These are phyloP conservation scores for Caprella mutica DNA, from an alignment of 2,888 invertebrate genomes.

Conservation along the genomic window DNA sequence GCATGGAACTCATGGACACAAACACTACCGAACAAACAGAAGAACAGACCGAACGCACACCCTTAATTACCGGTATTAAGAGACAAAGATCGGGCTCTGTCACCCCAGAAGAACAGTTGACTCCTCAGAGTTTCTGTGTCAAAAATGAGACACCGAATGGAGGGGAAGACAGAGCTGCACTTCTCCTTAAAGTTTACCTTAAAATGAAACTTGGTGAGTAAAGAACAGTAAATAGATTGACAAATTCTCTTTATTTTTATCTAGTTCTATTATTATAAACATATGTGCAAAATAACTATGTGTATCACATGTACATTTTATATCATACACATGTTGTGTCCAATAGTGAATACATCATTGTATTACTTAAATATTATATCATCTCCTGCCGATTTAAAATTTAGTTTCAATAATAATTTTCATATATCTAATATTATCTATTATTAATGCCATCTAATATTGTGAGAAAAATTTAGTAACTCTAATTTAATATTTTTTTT, in stretches of 20 bases:
- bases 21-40: background rate
- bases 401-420: too few relatives aligned
- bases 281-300: background rate
- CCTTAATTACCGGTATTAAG: background rate
- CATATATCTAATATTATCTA: too few relatives aligned
- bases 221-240: background rate
- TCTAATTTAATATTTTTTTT: too few relatives aligned
- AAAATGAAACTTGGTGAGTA: slow-evolving; percentile 14
- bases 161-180: background rate
- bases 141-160: too few relatives aligned
- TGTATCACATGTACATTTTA: background rate
- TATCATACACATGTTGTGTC: background rate
- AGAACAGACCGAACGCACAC: background rate
- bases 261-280: background rate
- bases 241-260: background rate
- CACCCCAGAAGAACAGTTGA: slow-evolving; percentile 3
- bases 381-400: too few relatives aligned
- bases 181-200: slow-evolving; percentile 5
- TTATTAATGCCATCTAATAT: too few relatives aligned
- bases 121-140: background rate
- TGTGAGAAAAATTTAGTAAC: too few relatives aligned
- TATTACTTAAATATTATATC: too few relatives aligned
- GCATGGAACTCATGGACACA: background rate
- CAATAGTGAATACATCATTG: too few relatives aligned
- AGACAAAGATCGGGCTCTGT: slow-evolving; percentile 1